Percentiles rank a stretch among this genome's conserved stretches.
phyloP scores from a whole-genome alignment of 2,888 invertebrate species.

The Eutolmus rufibarbis region DNA sequence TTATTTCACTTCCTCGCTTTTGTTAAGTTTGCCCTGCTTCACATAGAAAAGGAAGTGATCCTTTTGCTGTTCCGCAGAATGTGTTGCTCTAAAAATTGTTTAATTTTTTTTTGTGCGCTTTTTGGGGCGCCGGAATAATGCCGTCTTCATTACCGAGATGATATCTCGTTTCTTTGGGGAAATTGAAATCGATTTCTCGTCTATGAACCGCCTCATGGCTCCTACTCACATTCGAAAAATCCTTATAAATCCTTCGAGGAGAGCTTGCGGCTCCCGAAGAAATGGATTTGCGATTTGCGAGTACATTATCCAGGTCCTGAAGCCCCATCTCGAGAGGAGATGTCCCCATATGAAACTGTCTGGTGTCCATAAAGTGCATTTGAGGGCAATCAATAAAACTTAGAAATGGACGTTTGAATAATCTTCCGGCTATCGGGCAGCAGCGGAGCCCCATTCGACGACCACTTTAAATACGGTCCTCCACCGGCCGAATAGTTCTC shows the following conservation, averaged over 20 bases:
- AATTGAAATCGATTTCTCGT: background rate
- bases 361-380: background rate
- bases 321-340: background rate
- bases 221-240: background rate
- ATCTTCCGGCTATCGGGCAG: background rate
- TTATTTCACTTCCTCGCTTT: conserved; percentile 5
- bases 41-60: background rate
- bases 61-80: background rate
- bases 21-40: background rate
- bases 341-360: background rate
- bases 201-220: no score
- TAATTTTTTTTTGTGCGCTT: background rate
- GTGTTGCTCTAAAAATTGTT: background rate
- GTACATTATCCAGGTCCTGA: background rate
- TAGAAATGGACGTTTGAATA: conserved; percentile 10
- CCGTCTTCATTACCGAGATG: background rate
- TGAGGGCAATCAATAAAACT: conserved; percentile 19
- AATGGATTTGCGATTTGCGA: background rate
- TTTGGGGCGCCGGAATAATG: background rate
- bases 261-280: background rate
- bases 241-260: background rate
- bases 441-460: background rate
- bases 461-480: background rate
- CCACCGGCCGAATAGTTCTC: background rate
- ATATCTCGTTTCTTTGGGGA: background rate